Base-by-base conservation (phyloP, 2,888 invertebrate genomes). In the Melinopterus prodromus region DNA sequence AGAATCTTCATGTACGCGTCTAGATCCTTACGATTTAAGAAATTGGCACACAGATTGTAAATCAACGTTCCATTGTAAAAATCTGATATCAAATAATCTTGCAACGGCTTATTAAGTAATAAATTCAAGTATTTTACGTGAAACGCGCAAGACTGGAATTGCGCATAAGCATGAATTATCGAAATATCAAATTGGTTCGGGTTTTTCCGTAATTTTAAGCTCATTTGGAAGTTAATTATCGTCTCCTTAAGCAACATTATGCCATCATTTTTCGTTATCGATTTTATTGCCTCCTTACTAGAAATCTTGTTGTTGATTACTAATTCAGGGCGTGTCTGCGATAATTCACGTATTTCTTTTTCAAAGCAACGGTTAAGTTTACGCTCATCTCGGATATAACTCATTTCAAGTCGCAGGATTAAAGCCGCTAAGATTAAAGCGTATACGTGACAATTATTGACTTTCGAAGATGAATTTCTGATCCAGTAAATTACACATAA, bases 1-100 rank as follows among this genome's bases (percentile, higher is more conserved):
- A 86, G 78, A 35, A 81, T 75, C 74, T 90, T 88, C 1, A 94
- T 86, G 85, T 93, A 94, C 70, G 85, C 86, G 36, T 89, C 87
- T 0, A 93, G 89, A 84, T 93, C 90, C 0, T 86, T 82, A 26
- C 94, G 91, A 82, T 90, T 91, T 81, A 91, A 92, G 76, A 96
- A 90, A 88, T 93, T 92, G 37, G 89, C 88, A 80, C 93, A 93
- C 36, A 94, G 88, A 89, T 96, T 96, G 85, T 96, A 96, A 0
- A 95, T 87, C 88, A 96, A 93, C 0, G 95, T 94, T 0, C 96
- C 96, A 88, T 95, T 94, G 83, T 92, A 95, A 81, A 92, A 90
- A 84, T 92, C 92, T n/a, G 92, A 91, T 85, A 94, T 91, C 69
- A 90, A 89, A 70, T 92, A 91, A 82, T 90, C 88, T 69, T 90